Conservation (phyloP, 2,113 vertebrate species). For the Phylloscopus trochiloides region DNA sequence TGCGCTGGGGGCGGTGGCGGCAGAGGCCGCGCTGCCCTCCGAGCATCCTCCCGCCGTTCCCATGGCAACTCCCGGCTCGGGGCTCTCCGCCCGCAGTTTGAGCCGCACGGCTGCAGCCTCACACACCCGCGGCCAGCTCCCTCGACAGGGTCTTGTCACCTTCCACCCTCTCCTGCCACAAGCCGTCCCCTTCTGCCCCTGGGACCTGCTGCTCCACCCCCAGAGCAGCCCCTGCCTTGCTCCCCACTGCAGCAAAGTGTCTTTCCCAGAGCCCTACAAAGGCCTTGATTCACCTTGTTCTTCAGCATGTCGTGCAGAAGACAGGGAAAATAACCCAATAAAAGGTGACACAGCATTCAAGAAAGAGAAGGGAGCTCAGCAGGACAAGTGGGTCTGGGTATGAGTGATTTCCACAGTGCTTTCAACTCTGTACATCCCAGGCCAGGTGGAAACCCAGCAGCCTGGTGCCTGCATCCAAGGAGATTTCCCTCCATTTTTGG, state of each 20-base stretch:
- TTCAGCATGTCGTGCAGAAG: neutral
- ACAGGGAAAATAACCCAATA: neutral
- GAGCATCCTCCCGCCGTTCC: constrained; percentile 28
- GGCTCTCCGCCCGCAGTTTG: accelerated
- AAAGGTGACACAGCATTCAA: neutral
- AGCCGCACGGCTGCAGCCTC: neutral
- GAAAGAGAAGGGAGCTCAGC: neutral
- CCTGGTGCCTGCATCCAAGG: neutral
- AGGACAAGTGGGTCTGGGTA: neutral
- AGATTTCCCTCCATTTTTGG: neutral
- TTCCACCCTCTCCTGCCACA: neutral
- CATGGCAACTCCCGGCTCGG: neutral
- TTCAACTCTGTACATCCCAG: neutral
- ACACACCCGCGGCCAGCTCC: neutral
- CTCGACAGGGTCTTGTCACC: accelerated
- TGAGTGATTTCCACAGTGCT: neutral
- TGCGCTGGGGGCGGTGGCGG: accelerated
- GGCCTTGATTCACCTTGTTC: neutral
- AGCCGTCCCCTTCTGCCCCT: accelerated
- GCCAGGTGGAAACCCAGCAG: neutral
- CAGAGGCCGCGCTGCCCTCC: neutral
- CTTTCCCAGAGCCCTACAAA: neutral
- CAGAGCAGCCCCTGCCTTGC: neutral
- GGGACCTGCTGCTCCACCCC: accelerated
- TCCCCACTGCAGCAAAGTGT: accelerated